phyloP scores from a whole-genome alignment of 2,888 invertebrate species.

The Brachypterus glaber region DNA sequence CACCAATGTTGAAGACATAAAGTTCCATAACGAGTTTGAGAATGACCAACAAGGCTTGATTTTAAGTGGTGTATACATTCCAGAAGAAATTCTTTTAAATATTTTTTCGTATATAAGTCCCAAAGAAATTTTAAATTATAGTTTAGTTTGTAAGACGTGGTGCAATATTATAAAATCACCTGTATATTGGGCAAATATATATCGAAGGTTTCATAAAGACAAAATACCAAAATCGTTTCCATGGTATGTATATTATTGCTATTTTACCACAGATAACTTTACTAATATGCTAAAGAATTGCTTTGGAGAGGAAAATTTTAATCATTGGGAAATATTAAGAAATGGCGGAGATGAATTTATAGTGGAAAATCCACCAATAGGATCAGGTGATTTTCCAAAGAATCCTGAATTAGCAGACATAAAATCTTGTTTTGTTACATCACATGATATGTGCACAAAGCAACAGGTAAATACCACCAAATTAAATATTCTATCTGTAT shows the following conservation, averaged over 20 bases:
- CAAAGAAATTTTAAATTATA: slow-evolving; percentile 37
- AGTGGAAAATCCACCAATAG: slow-evolving; percentile 43
- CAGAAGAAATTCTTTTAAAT: slow-evolving; percentile 42
- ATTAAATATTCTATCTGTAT: neutral
- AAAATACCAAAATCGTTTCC: slow-evolving; percentile 26
- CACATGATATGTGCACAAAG: slow-evolving; percentile 42
- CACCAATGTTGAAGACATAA: slow-evolving; percentile 16
- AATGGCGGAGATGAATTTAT: slow-evolving; percentile 42
- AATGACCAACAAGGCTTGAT: slow-evolving; percentile 35
- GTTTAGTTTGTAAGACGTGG: slow-evolving; percentile 46
- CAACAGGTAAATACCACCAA: slow-evolving; percentile 36
- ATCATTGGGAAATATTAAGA: slow-evolving; percentile 38
- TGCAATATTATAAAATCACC: slow-evolving; percentile 38
- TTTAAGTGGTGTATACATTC: slow-evolving; percentile 36
- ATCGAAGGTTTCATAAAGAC: slow-evolving; percentile 22
- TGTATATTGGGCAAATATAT: slow-evolving; percentile 30
- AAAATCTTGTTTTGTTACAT: slow-evolving; percentile 47
- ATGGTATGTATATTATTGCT: slow-evolving; percentile 40
- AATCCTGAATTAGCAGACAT: slow-evolving; percentile 38
- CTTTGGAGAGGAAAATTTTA: slow-evolving; percentile 39
- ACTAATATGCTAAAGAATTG: slow-evolving; percentile 45
- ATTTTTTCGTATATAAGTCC: slow-evolving; percentile 40
- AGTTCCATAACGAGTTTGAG: slow-evolving; percentile 19
- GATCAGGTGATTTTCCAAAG: slow-evolving; percentile 39
- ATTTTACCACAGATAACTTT: slow-evolving; percentile 38